Evolutionary conservation across 1,140 invertebrate genomes (phyloP), one percentile per base, ranked within the genome.

Genomic region (Zaprionus taronus): DNA sequence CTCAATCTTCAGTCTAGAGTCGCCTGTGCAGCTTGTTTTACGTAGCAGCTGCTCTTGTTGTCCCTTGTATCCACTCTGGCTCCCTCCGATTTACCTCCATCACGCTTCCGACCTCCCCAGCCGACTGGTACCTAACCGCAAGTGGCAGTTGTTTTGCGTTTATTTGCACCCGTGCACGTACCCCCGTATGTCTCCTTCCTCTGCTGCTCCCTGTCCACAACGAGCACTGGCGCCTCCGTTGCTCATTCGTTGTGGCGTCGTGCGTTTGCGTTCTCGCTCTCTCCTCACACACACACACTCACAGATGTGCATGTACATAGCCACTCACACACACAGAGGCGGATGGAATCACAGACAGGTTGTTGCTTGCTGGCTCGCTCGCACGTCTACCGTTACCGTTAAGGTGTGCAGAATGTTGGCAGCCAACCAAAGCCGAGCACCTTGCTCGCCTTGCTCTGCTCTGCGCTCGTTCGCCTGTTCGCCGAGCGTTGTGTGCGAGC

Each of bases 381-480:
- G 80, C 83, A 75, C 81, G 26, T 65, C 68, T 72, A 53, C 55
- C 51, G 44, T 72, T 72, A 77, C 84, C 68, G 82, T 78, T 87
- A 91, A 91, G 86, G 82, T 91, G 85, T 83, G 83, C 84, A 85
- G 72, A 90, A 92, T 83, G 87, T 92, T 92, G 91, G 91, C 91
- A 92, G 79, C 91, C 91, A 92, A 92, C 91, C 91, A 92, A 92
- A 92, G 91, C 77, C 71, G 68, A 92, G 83, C 87, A 91, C 86
- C 86, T 90, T 90, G 47, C 68, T 76, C 56, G 71, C 66, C 44
- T 67, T 5, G 20, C 47, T 4, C 41, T n/a, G 69, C 61, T 20
- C 41, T n/a, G 69, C 57, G 56, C 56, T 31, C 28, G 17, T 22
- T 20, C 47, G 17, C 70, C 63, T 73, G 70, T 60, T 72, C 66